These are phyloP conservation scores for Eupristina koningsbergeri DNA, from an alignment of 1,140 invertebrate species.

Conservation along the genomic window DNA sequence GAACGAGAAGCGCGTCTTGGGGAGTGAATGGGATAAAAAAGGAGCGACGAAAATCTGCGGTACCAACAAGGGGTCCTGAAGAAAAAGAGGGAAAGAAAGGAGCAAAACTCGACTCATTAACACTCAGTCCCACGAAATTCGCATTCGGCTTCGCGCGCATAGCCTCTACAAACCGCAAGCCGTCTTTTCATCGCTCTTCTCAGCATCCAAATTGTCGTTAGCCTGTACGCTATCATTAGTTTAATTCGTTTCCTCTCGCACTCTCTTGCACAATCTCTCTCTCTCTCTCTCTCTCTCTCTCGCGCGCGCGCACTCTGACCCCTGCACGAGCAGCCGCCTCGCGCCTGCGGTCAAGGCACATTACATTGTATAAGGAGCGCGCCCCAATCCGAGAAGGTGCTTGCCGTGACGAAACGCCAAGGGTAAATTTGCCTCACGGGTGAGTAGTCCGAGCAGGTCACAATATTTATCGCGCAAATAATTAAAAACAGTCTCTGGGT, in stretches of 20 bases:
- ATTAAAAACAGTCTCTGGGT: constrained; percentile 48
- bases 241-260: constrained; percentile 49
- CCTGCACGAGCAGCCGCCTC: neutral
- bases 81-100: neutral
- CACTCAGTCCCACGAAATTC: constrained; percentile 48
- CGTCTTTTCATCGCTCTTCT: constrained; percentile 42
- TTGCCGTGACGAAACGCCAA: constrained; percentile 3
- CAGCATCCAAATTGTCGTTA: constrained; percentile 11
- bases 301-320: neutral
- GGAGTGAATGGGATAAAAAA: neutral
- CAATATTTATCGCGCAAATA: constrained; percentile 57
- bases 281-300: neutral
- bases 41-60: neutral
- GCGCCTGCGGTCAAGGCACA: constrained; percentile 48
- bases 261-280: no score
- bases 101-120: constrained; percentile 49
- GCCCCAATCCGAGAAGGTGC: neutral
- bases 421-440: constrained; percentile 28
- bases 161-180: constrained; percentile 36
- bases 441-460: constrained; percentile 45
- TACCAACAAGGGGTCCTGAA: neutral
- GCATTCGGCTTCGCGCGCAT: neutral
- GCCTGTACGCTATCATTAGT: constrained; percentile 49
- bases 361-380: constrained; percentile 20
- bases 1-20: no score